These are phyloP conservation scores for Gymnobelideus leadbeateri DNA, from an alignment of 2,113 vertebrate genomes.

Conservation along the genomic window DNA sequence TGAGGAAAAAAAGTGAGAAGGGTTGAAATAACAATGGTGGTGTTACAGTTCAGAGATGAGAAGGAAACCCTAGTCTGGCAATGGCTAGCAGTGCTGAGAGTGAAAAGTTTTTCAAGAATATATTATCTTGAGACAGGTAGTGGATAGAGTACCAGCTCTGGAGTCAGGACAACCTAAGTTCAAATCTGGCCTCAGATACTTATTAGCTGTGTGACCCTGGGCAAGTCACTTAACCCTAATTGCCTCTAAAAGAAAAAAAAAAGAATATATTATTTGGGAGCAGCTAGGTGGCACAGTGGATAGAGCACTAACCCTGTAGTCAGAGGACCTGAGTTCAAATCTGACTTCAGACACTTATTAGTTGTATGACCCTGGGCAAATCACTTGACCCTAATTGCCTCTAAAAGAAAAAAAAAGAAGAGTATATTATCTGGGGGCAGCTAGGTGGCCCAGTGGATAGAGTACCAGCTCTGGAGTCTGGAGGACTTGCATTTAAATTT, in stretches of 20 bases:
- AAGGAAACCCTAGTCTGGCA: not conserved
- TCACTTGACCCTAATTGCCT: too few relatives aligned
- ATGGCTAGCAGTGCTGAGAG: not conserved
- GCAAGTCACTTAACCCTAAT: not conserved
- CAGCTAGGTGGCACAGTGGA: too few relatives aligned
- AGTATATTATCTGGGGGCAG: not conserved
- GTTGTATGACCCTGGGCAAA: too few relatives aligned
- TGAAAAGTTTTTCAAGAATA: not conserved
- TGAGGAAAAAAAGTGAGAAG: not conserved
- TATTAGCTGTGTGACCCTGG: not conserved
- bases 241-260: not conserved
- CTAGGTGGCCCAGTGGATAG: too few relatives aligned
- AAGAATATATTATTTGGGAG: not conserved
- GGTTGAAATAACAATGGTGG: not conserved
- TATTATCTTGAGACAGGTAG: not conserved
- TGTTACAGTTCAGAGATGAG: not conserved
- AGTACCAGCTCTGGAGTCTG: too few relatives aligned
- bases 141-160: not conserved
- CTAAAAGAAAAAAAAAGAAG: not conserved
- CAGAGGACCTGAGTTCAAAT: too few relatives aligned
- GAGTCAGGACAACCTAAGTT: not conserved
- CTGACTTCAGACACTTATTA: too few relatives aligned
- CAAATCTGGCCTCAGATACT: not conserved
- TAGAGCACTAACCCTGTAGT: too few relatives aligned
- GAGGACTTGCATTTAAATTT: too few relatives aligned